These are phyloP conservation scores for Eurois occulta DNA, from an alignment of 2,888 invertebrate species.

Conservation along the genomic window DNA sequence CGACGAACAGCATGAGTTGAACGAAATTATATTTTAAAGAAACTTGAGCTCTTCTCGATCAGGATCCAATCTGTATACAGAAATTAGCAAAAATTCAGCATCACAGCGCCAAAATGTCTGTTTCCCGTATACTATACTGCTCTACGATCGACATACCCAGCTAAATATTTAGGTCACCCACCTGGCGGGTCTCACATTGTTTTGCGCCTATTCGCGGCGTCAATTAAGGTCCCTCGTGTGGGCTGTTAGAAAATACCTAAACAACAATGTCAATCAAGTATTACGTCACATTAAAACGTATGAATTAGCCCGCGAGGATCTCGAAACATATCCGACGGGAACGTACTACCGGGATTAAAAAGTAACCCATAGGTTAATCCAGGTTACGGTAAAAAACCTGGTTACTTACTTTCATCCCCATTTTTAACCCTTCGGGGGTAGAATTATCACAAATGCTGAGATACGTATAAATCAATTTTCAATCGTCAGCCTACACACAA, in stretches of 20 bases:
- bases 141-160: not conserved
- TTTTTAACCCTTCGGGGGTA: too few species aligned
- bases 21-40: too few species aligned
- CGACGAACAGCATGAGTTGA: too few species aligned
- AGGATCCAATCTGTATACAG: not conserved
- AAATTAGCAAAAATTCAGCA: not conserved
- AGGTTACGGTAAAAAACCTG: too few species aligned
- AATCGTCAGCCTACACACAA: too few species aligned
- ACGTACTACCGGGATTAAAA: too few species aligned
- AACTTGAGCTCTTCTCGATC: not conserved
- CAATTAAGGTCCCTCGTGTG: constrained; percentile 17
- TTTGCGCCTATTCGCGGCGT: constrained; percentile 12
- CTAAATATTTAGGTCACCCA: constrained; percentile 28
- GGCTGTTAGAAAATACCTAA: constrained; percentile 16
- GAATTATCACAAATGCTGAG: too few species aligned
- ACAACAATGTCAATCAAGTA: constrained; percentile 8
- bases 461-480: too few species aligned
- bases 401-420: too few species aligned
- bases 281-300: not conserved
- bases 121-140: not conserved
- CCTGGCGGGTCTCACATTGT: constrained; percentile 39
- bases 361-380: too few species aligned
- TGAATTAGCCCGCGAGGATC: too few species aligned
- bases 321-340: too few species aligned
- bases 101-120: not conserved